Conservation (phyloP, 2,888 invertebrate genomes). For the Philhelius pedissequus region DNA sequence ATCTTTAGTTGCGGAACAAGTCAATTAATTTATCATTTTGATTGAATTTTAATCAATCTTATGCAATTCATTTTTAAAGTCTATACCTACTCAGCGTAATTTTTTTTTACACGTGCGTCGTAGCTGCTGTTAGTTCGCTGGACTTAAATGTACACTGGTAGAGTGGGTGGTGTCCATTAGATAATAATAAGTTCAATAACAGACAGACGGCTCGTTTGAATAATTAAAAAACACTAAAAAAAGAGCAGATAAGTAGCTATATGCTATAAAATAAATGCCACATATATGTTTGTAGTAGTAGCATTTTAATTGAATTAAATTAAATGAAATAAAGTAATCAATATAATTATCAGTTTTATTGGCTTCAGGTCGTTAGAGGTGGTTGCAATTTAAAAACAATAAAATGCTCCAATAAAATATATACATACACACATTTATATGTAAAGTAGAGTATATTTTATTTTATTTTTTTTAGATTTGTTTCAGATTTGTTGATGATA, state of each 20-base stretch:
- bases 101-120: constrained; percentile 29
- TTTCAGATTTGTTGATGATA: not conserved
- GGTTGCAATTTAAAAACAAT: constrained; percentile 6
- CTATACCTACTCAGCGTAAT: constrained; percentile 20
- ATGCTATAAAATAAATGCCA: not conserved
- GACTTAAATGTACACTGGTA: not conserved
- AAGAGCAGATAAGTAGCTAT: not conserved
- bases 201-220: not conserved
- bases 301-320: constrained; percentile 42
- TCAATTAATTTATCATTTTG: constrained; percentile 38
- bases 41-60: constrained; percentile 44
- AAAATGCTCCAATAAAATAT: not conserved
- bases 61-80: constrained; percentile 10
- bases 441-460: no score
- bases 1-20: not conserved
- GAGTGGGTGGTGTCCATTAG: constrained; percentile 28
- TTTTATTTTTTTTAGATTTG: not conserved
- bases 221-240: constrained; percentile 10
- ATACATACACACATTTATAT: no score
- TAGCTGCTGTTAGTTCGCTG: not conserved
- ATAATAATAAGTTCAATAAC: not conserved
- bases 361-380: constrained; percentile 8
- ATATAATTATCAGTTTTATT: constrained; percentile 20
- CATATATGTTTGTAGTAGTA: not conserved
- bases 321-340: constrained; percentile 24